A percentile compares a stretch with the other conserved stretches of the same genome.
Evolutionary conservation across 2,113 vertebrate genomes (phyloP).

Genomic region (Eclectus roratus): DNA sequence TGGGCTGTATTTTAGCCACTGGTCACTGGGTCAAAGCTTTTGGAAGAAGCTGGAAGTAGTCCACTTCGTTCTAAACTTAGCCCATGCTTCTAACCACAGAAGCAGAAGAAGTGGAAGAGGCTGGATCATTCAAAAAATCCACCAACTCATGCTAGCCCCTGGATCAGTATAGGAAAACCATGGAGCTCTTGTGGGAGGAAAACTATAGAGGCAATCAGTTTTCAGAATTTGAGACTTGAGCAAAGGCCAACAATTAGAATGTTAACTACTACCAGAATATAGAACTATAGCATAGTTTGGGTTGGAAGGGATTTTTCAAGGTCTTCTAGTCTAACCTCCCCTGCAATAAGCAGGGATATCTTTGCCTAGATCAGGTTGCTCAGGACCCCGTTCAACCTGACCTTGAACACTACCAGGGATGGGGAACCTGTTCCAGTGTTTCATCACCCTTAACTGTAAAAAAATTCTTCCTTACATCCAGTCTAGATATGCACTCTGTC

Average conservation of each 20-base stretch:
- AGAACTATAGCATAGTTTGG: neutral
- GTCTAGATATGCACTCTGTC: neutral
- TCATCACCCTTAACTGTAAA: neutral
- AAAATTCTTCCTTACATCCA: neutral
- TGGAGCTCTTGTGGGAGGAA: neutral
- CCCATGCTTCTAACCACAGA: neutral
- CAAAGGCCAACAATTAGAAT: neutral
- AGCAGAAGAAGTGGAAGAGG: neutral
- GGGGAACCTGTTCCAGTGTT: neutral
- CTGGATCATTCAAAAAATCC: neutral
- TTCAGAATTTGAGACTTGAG: neutral
- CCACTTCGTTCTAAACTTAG: neutral
- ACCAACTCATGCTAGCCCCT: neutral
- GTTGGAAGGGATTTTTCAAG: neutral
- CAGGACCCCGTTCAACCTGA: neutral
- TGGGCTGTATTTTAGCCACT: neutral
- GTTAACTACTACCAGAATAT: neutral
- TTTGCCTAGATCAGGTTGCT: neutral
- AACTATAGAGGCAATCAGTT: neutral
- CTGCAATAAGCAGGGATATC: neutral
- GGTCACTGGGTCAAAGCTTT: neutral
- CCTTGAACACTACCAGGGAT: neutral
- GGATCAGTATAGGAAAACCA: neutral
- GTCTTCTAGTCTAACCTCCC: neutral
- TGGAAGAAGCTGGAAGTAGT: neutral